A percentile compares a stretch with the other conserved stretches of the same genome.
Conservation (phyloP, 1,140 invertebrate species). For the Leptopilina boulardi region DNA sequence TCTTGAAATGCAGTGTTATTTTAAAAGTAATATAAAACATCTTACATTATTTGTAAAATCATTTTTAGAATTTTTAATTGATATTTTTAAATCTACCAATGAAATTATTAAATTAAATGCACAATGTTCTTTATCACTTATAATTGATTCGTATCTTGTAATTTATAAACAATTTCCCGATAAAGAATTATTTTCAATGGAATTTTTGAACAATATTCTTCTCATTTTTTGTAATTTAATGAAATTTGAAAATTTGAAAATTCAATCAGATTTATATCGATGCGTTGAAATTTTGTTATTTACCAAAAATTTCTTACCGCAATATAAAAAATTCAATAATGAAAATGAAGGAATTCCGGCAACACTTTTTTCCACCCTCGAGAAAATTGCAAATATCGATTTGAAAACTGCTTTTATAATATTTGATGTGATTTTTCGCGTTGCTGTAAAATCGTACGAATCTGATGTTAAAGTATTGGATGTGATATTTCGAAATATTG, state of each 20-base stretch:
- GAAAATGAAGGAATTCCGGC: conserved; percentile 7
- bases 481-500: conserved; percentile 4
- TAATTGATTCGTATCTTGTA: conserved; percentile 6
- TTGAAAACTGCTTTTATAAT: neutral
- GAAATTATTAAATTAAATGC: neutral
- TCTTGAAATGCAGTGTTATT: conserved; percentile 18
- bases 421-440: neutral
- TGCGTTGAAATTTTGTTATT: conserved; percentile 8
- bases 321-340: conserved; percentile 10
- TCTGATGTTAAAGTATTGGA: neutral
- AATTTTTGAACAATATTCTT: neutral
- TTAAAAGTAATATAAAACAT: conserved; percentile 19
- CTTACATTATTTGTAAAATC: neutral
- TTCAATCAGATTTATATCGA: neutral
- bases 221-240: neutral
- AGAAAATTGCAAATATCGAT: conserved; percentile 14
- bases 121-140: neutral
- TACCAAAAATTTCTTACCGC: neutral
- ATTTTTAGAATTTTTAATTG: neutral
- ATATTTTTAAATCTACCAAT: neutral
- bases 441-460: conserved; percentile 11
- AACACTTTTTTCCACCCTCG: neutral
- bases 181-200: neutral
- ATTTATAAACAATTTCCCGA: conserved; percentile 25
- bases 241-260: neutral